Conservation (phyloP, 1,140 invertebrate species). For the Plodia interpunctella region DNA sequence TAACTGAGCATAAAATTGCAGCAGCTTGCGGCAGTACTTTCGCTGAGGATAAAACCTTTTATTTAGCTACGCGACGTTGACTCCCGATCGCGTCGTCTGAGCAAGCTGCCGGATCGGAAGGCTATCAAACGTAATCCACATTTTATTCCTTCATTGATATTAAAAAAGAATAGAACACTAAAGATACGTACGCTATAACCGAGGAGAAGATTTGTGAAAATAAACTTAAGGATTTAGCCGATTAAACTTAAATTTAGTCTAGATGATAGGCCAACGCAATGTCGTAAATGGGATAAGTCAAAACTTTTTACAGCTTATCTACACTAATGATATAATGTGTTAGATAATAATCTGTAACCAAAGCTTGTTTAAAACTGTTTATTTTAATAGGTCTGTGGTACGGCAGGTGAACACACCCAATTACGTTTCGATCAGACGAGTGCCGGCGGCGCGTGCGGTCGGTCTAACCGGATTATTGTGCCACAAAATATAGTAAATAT, state of each 20-base stretch:
- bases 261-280: too few relatives aligned
- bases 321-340: too few relatives aligned
- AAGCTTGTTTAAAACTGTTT: slow-evolving; percentile 33
- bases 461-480: slow-evolving; percentile 56
- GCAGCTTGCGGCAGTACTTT: slow-evolving; percentile 3
- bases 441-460: slow-evolving; percentile 50
- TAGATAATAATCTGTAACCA: slow-evolving; percentile 1
- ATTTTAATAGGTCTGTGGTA: slow-evolving; percentile 45
- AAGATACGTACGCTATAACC: too few relatives aligned
- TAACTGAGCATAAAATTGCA: slow-evolving; percentile 9
- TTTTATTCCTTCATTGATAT: slow-evolving; percentile 20
- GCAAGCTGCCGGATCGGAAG: slow-evolving; percentile 17
- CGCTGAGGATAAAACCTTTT: slow-evolving; percentile 21
- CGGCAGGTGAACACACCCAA: slow-evolving; percentile 61
- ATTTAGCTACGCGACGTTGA: slow-evolving; percentile 23
- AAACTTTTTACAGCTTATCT: too few relatives aligned
- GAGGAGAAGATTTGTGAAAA: too few relatives aligned
- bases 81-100: slow-evolving; percentile 25
- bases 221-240: too few relatives aligned
- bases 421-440: slow-evolving; percentile 62
- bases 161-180: neutral
- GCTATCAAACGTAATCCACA: slow-evolving; percentile 18
- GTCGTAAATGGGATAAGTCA: too few relatives aligned
- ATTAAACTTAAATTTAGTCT: too few relatives aligned
- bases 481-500: neutral